Percentiles rank a stretch among this genome's conserved stretches.
phyloP scores from a whole-genome alignment of 2,888 invertebrate genomes.

The Machimus atricapillus region DNA sequence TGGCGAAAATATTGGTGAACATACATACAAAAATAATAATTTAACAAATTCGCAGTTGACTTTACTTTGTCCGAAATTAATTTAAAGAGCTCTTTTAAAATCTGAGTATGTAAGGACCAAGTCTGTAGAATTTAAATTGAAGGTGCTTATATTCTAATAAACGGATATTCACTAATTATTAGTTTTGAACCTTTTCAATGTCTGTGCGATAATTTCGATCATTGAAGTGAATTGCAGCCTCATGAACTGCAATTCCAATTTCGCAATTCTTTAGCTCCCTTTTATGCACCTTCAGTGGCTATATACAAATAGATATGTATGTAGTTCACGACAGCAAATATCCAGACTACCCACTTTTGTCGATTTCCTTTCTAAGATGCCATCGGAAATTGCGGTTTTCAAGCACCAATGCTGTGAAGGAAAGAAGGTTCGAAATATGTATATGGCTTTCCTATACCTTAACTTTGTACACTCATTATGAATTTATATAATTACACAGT shows the following conservation, averaged over 20 bases:
- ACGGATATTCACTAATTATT: not conserved
- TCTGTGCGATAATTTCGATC: not conserved
- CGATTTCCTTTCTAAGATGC: conserved; percentile 43
- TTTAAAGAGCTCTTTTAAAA: too few relatives aligned
- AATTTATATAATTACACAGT: not conserved
- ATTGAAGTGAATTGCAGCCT: not conserved
- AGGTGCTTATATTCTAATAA: not conserved
- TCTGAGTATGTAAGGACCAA: too few relatives aligned
- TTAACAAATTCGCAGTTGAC: too few relatives aligned
- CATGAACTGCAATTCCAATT: not conserved
- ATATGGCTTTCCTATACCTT: not conserved
- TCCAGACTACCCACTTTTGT: conserved; percentile 7
- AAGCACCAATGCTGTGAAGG: conserved; percentile 39
- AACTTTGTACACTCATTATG: not conserved
- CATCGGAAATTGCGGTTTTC: conserved; percentile 46
- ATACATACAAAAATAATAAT: too few relatives aligned
- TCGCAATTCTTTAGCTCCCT: not conserved
- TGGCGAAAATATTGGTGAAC: too few relatives aligned
- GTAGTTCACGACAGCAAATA: not conserved
- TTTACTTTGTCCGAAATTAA: too few relatives aligned
- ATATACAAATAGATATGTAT: not conserved
- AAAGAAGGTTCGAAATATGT: not conserved
- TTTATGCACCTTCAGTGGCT: not conserved
- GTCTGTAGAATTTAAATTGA: not conserved
- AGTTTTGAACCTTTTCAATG: not conserved